These are phyloP conservation scores for Drosophila pectinifera DNA, from an alignment of 1,140 invertebrate genomes.

Conservation along the genomic window DNA sequence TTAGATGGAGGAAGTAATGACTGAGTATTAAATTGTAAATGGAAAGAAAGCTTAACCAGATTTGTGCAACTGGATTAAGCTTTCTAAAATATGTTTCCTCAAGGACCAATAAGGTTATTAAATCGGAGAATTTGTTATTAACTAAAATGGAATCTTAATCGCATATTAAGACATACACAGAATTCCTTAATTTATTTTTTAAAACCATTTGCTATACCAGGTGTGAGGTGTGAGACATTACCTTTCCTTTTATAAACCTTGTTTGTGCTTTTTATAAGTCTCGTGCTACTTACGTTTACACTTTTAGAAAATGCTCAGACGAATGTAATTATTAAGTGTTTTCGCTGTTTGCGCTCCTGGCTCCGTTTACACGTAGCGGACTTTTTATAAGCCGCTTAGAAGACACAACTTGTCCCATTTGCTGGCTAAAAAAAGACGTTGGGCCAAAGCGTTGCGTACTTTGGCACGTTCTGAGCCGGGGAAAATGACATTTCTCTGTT, in stretches of 20 bases:
- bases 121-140: no score
- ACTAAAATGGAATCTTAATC: no score
- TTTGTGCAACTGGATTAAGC: neutral
- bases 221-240: no score
- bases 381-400: constrained; percentile 34
- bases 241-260: neutral
- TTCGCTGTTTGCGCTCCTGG: constrained; percentile 8
- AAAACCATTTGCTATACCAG: no score
- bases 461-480: constrained; percentile 51
- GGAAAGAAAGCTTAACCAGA: neutral
- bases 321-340: constrained; percentile 32
- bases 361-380: constrained; percentile 7
- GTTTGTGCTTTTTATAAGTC: neutral
- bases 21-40: neutral
- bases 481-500: constrained; percentile 55
- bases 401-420: constrained; percentile 14
- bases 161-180: no score
- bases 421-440: constrained; percentile 6
- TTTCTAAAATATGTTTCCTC: no score
- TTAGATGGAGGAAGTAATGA: neutral
- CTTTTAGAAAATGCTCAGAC: neutral
- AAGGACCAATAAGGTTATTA: no score
- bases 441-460: constrained; percentile 35
- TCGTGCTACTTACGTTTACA: neutral
- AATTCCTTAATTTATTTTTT: neutral